Evolutionary conservation across 2,888 invertebrate genomes (phyloP).

Genomic region (Diogma glabrata): DNA sequence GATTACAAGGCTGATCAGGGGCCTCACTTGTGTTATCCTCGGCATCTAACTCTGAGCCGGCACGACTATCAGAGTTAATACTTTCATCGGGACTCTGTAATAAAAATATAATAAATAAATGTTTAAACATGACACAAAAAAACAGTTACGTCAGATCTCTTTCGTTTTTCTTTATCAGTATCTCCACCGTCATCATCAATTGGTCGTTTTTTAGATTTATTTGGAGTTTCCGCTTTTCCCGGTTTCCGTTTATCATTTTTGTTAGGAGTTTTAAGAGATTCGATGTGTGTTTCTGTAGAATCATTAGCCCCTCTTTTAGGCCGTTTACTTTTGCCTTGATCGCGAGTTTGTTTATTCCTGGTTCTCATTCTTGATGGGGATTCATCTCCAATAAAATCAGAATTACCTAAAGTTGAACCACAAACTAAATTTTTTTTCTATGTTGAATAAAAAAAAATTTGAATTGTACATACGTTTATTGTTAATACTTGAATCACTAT

Average conservation of each 20-base stretch:
- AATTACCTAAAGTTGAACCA: constrained; percentile 15
- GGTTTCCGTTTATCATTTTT: constrained; percentile 37
- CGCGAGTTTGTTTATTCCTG: constrained; percentile 65
- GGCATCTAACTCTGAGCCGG: constrained; percentile 62
- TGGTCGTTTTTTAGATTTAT: constrained; percentile 41
- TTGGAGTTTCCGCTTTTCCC: constrained; percentile 42
- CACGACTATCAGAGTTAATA: constrained; percentile 65
- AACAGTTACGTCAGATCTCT: constrained; percentile 34
- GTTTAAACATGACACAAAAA: constrained; percentile 2
- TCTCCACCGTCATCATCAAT: constrained; percentile 36
- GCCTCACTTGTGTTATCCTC: constrained; percentile 42
- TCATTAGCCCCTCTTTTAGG: constrained; percentile 52
- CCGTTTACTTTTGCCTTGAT: constrained; percentile 43
- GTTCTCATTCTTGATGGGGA: constrained; percentile 85
- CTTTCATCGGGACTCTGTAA: constrained; percentile 69
- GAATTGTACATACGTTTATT: constrained; percentile 35
- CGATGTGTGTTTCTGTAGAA: constrained; percentile 25
- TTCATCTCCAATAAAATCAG: constrained; percentile 41
- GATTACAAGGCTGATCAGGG: constrained; percentile 33
- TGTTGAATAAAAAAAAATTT: constrained; percentile 9
- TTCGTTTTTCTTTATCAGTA: constrained; percentile 43
- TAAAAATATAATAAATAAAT: constrained; percentile 11
- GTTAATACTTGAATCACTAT: constrained; percentile 85
- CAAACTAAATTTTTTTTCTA: constrained; percentile 15
- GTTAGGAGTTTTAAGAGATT: constrained; percentile 39